Evolutionary conservation across 2,113 vertebrate genomes (phyloP).

Genomic region (Ellobius talpinus): DNA sequence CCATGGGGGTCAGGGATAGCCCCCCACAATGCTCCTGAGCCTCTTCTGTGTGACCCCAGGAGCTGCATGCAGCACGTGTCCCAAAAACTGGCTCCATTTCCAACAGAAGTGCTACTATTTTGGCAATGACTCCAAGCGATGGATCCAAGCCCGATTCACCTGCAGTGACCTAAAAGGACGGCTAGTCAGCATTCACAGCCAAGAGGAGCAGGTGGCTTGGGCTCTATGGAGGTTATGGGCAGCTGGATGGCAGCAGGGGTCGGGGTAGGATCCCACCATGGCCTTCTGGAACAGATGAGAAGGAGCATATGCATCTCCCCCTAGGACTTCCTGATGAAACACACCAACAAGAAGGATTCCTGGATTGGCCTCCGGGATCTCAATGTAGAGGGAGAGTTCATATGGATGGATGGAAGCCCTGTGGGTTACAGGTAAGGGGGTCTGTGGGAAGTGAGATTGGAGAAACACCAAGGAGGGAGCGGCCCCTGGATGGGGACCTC

Average conservation of each 20-base stretch:
- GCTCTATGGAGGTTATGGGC: accelerated
- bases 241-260: too few species aligned
- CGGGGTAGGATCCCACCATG: accelerated
- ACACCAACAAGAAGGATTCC: not conserved
- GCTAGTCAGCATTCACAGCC: slow-evolving; percentile 74
- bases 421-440: slow-evolving; percentile 69
- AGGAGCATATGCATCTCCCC: accelerated
- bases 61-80: slow-evolving; percentile 56
- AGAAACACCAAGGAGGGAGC: not conserved
- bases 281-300: accelerated
- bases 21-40: not conserved
- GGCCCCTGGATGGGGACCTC: too few species aligned
- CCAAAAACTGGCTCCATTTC: slow-evolving; percentile 71
- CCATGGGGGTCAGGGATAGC: not conserved
- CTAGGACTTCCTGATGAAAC: slow-evolving; percentile 69
- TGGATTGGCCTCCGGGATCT: slow-evolving; percentile 80
- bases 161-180: slow-evolving; percentile 34
- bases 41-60: slow-evolving; percentile 51
- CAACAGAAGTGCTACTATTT: slow-evolving; percentile 80
- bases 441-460: not conserved
- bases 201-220: slow-evolving; percentile 71
- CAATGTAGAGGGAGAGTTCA: slow-evolving; percentile 56
- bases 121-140: slow-evolving; percentile 12
- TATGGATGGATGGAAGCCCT: slow-evolving; percentile 70
- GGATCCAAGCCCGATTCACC: slow-evolving; percentile 56